These are phyloP conservation scores for Andrena fulva DNA, from an alignment of 2,888 invertebrate species.

Conservation along the genomic window DNA sequence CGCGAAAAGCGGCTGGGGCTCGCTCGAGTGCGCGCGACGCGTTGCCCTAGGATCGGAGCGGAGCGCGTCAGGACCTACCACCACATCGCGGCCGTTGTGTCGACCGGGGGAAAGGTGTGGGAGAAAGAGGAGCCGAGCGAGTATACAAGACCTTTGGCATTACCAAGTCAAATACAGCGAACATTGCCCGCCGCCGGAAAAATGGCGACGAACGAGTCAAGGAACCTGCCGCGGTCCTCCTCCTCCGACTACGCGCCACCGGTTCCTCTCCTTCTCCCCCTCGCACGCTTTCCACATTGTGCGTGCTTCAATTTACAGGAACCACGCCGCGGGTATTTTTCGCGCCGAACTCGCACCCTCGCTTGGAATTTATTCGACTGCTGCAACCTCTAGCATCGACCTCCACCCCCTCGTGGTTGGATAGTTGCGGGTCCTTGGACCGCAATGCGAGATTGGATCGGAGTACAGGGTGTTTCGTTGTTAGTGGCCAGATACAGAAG, in stretches of 20 bases:
- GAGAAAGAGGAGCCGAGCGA: conserved; percentile 59
- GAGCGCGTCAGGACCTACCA: conserved; percentile 78
- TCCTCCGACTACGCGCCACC: conserved; percentile 14
- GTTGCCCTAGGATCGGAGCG: conserved; percentile 69
- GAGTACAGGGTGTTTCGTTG: neutral
- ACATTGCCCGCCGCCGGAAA: conserved; percentile 77
- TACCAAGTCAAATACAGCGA: conserved; percentile 83
- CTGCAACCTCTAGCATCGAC: neutral
- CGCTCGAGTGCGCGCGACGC: conserved; percentile 39
- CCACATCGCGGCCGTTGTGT: conserved; percentile 74
- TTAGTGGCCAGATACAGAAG: neutral
- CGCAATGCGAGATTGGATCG: neutral
- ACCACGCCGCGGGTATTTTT: conserved; percentile 65
- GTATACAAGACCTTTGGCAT: conserved; percentile 77
- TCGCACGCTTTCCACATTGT: conserved; percentile 20
- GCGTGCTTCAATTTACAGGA: conserved; percentile 72
- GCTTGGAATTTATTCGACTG: conserved; percentile 69
- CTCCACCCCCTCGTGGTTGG: too few relatives aligned
- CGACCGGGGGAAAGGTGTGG: conserved; percentile 40
- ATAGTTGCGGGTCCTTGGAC: too few relatives aligned
- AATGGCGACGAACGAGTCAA: conserved; percentile 78
- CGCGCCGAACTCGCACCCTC: conserved; percentile 40
- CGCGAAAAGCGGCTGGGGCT: conserved; percentile 31
- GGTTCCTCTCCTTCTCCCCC: conserved; percentile 11
- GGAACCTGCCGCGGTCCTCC: conserved; percentile 71